These are phyloP conservation scores for Cantharis rustica DNA, from an alignment of 2,888 invertebrate species.

Conservation along the genomic window DNA sequence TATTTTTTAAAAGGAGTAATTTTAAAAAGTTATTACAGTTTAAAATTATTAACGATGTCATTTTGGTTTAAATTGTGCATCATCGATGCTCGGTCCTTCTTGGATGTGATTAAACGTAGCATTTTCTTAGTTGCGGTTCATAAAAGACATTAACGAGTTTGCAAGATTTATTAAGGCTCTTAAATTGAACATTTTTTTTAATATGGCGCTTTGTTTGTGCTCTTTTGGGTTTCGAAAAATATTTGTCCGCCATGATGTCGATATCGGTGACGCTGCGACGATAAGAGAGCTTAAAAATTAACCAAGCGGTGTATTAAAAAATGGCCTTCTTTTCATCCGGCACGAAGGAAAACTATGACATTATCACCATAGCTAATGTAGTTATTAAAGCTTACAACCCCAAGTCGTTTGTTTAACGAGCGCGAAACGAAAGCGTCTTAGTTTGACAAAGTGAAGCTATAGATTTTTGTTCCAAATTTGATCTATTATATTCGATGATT, in stretches of 20 bases:
- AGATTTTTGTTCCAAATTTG: conserved; percentile 1
- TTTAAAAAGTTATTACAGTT: neutral
- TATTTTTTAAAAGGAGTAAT: neutral
- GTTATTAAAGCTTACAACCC: conserved; percentile 29
- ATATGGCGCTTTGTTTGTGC: neutral
- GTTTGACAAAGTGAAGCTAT: conserved; percentile 8
- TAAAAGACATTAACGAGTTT: conserved; percentile 36
- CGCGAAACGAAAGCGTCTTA: conserved; percentile 34
- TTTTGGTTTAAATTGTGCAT: conserved; percentile 14
- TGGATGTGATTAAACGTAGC: conserved; percentile 19
- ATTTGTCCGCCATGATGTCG: neutral
- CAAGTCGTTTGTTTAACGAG: conserved; percentile 33
- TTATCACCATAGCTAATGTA: conserved; percentile 19
- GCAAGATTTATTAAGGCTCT: conserved; percentile 18
- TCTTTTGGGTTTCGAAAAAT: neutral
- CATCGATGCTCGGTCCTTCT: conserved; percentile 16
- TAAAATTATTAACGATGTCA: neutral
- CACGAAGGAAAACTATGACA: conserved; percentile 17
- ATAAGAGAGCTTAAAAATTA: conserved; percentile 5
- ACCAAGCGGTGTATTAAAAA: conserved; percentile 24
- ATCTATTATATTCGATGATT: conserved; percentile 1
- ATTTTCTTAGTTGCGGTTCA: conserved; percentile 24
- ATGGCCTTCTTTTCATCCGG: neutral
- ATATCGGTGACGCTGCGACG: neutral
- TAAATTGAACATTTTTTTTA: neutral